A percentile compares a stretch with the other conserved stretches of the same genome.
Evolutionary conservation across 2,888 invertebrate species (phyloP).

Genomic region (Agrochola lychnidis): DNA sequence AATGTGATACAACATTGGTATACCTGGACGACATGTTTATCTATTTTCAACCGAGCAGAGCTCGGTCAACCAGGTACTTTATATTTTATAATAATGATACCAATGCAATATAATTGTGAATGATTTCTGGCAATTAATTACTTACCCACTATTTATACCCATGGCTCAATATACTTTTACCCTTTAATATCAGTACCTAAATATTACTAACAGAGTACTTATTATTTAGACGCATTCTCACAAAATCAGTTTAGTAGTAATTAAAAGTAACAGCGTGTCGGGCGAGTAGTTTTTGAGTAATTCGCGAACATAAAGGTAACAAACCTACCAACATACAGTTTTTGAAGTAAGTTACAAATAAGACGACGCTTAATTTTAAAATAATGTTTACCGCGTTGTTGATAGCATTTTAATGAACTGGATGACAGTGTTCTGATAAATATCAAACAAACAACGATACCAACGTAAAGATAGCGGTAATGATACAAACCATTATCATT

Average conservation of each 20-base stretch:
- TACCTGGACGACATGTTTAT: too few species aligned
- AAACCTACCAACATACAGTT: not conserved
- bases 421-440: slow-evolving; percentile 14
- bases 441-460: not conserved
- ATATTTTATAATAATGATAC: too few species aligned
- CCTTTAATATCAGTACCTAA: too few species aligned
- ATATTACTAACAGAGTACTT: too few species aligned
- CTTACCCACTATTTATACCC: too few species aligned
- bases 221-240: not conserved
- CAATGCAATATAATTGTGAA: too few species aligned
- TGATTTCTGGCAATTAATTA: too few species aligned
- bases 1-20: too few species aligned
- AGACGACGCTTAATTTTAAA: not conserved
- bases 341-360: not conserved
- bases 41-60: too few species aligned
- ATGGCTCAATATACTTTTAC: too few species aligned
- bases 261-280: not conserved
- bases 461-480: slow-evolving; percentile 26
- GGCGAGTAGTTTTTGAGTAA: too few species aligned
- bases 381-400: not conserved
- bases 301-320: not conserved
- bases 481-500: slow-evolving; percentile 24
- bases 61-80: too few species aligned
- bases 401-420: slow-evolving; percentile 35
- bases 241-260: not conserved